Conservation (phyloP, 2,113 vertebrate species). For the Lasiurus cinereus region DNA sequence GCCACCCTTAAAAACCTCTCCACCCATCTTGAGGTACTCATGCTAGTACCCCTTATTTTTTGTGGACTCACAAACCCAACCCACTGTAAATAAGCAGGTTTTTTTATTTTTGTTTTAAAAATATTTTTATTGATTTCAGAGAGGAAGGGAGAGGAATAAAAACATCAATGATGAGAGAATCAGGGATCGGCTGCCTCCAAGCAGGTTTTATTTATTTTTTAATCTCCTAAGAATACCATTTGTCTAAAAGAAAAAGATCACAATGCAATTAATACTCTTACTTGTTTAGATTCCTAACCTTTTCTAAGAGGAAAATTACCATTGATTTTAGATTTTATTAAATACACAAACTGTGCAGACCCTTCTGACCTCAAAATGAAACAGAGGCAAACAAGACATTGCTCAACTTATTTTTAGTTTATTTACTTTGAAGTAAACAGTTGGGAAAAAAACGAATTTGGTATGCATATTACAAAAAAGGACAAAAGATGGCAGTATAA, state of each 20-base stretch:
- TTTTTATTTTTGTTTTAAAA: background rate
- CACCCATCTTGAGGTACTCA: background rate
- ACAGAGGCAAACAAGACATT: background rate
- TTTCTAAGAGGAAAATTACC: background rate
- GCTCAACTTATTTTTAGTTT: background rate
- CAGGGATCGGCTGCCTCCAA: background rate
- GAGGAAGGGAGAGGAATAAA: too few relatives aligned
- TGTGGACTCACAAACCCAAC: background rate
- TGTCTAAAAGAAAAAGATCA: background rate
- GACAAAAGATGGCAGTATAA: conserved; percentile 18
- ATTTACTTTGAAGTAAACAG: conserved; percentile 53
- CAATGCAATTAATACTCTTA: background rate
- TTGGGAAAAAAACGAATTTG: background rate
- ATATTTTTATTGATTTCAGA: background rate
- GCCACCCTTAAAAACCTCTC: background rate
- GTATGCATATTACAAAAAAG: background rate
- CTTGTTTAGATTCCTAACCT: background rate
- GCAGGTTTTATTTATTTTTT: background rate
- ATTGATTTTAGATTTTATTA: background rate
- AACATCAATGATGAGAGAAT: too few relatives aligned
- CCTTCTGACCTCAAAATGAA: background rate
- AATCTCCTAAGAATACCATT: background rate
- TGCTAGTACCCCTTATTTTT: background rate
- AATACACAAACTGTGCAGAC: background rate
- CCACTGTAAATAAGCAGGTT: background rate